A percentile compares a stretch with the other conserved stretches of the same genome.
phyloP scores from a whole-genome alignment of 2,113 vertebrate species.

The Monarcha castaneiventris region DNA sequence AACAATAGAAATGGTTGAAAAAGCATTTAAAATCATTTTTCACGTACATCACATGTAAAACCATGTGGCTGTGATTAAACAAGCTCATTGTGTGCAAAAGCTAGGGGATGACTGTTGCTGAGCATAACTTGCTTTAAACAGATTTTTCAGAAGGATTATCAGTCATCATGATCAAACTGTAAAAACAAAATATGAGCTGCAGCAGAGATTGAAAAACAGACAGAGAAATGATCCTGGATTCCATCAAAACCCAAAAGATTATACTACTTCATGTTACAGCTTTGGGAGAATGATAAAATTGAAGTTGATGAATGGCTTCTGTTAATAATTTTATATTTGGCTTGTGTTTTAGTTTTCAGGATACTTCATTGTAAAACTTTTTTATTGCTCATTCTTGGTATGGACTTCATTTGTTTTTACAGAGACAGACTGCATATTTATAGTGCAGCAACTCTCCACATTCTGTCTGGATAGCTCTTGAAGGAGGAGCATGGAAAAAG shows the following conservation, averaged over 20 bases:
- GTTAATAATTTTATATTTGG: conserved; percentile 20
- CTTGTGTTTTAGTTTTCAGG: conserved; percentile 22
- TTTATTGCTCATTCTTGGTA: background rate
- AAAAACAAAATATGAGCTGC: background rate
- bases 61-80: background rate
- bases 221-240: background rate
- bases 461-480: background rate
- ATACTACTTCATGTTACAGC: background rate
- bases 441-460: background rate
- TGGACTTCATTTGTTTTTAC: conserved; percentile 27
- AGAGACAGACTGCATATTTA: conserved; percentile 11
- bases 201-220: background rate
- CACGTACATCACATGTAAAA: fast-evolving
- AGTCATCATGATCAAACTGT: background rate
- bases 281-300: background rate
- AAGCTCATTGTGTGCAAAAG: background rate
- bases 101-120: background rate
- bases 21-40: background rate
- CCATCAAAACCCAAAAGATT: background rate
- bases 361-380: conserved; percentile 29
- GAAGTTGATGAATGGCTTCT: background rate
- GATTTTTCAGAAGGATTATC: background rate
- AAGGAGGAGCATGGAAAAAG: background rate
- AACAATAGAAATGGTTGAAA: background rate
- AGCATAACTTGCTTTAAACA: background rate